These are phyloP conservation scores for Triops cancriformis DNA, from an alignment of 1,140 invertebrate species.

Conservation along the genomic window DNA sequence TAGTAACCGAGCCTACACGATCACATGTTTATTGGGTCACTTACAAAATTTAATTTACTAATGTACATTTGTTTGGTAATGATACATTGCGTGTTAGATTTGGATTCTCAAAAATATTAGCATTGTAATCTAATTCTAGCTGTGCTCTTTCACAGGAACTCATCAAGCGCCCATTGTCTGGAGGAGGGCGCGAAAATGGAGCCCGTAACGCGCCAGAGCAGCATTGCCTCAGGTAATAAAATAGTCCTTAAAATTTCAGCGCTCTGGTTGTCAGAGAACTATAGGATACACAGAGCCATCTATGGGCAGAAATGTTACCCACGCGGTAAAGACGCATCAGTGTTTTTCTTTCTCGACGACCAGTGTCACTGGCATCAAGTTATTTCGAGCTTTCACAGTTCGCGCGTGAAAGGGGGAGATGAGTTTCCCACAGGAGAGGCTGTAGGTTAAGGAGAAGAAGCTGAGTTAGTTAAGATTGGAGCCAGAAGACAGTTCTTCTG, in stretches of 20 bases:
- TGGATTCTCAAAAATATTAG: too few relatives aligned
- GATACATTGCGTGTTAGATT: too few relatives aligned
- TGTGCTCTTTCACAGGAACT: background rate
- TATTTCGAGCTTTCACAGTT: background rate
- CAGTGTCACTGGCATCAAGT: background rate
- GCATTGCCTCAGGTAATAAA: background rate
- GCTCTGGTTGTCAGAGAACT: background rate
- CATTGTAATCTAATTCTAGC: background rate
- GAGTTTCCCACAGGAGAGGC: background rate
- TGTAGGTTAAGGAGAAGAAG: background rate
- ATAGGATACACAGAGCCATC: background rate
- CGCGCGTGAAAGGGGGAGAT: background rate
- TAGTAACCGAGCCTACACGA: too few relatives aligned
- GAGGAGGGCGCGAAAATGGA: background rate
- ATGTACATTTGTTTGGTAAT: too few relatives aligned
- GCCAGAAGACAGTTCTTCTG: background rate
- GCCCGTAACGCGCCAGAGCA: background rate
- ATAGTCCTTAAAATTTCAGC: background rate
- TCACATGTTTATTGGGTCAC: too few relatives aligned
- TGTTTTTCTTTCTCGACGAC: background rate
- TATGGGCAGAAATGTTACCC: background rate
- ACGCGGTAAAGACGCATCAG: background rate
- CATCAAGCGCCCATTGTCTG: background rate
- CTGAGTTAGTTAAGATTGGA: background rate
- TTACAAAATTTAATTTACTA: too few relatives aligned